Conservation (phyloP, 2,797 vertebrate species). For the Morelia viridis region DNA sequence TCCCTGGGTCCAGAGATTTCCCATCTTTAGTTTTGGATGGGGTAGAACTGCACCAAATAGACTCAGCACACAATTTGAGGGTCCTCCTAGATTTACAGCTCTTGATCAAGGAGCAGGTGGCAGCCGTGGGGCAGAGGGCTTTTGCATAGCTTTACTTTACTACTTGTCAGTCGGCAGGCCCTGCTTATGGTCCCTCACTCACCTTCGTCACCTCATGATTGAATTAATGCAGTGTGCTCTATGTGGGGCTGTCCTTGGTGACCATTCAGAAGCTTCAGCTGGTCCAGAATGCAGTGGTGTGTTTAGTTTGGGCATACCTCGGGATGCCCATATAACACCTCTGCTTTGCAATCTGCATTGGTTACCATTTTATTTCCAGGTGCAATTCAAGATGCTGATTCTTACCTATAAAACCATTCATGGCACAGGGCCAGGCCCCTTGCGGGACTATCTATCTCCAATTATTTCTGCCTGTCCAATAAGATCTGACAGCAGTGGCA, state of each 20-base stretch:
- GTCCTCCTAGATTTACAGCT: background rate
- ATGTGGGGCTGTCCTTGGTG: background rate
- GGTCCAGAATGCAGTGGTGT: background rate
- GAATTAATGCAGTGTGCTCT: background rate
- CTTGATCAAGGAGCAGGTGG: background rate
- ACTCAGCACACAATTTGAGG: background rate
- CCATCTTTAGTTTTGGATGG: background rate
- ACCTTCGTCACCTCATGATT: background rate
- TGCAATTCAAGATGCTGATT: background rate
- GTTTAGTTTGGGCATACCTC: background rate
- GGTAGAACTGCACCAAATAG: background rate
- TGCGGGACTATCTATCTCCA: background rate
- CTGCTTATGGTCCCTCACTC: background rate
- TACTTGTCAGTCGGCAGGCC: background rate
- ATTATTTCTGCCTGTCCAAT: background rate
- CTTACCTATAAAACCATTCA: background rate
- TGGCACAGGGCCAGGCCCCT: background rate
- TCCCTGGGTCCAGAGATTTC: background rate
- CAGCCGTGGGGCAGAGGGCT: background rate
- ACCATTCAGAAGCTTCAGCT: background rate
- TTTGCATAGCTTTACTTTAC: background rate
- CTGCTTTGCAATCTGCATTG: background rate
- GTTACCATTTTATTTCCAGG: background rate
- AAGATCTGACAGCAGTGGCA: background rate
- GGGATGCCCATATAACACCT: background rate